phyloP scores from a whole-genome alignment of 2,797 vertebrate species.

The Aulostomus chinensis region DNA sequence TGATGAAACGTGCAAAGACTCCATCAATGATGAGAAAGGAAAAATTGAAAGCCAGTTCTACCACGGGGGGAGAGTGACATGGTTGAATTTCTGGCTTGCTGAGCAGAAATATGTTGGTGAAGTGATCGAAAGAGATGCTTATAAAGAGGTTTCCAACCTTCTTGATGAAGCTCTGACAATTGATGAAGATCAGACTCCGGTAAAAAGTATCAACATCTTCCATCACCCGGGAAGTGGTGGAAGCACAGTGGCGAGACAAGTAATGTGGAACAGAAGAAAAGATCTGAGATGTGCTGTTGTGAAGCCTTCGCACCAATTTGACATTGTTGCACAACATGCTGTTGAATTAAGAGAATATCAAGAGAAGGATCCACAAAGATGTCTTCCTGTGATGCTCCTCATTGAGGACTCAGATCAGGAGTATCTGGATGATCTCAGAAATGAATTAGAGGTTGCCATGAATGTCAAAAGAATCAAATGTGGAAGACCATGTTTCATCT shows the following conservation, averaged over 20 bases:
- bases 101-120: conserved; percentile 64
- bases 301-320: conserved; percentile 65
- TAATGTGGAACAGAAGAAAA: conserved; percentile 83
- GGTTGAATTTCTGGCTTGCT: conserved; percentile 78
- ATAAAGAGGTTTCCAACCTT: conserved; percentile 57
- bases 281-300: conserved; percentile 81
- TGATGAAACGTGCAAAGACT: conserved; percentile 65
- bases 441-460: conserved; percentile 71
- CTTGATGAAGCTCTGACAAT: conserved; percentile 54
- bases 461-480: conserved; percentile 64
- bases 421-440: conserved; percentile 78
- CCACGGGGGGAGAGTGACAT: conserved; percentile 72
- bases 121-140: conserved; percentile 77
- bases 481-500: conserved; percentile 77
- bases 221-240: conserved; percentile 89
- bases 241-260: conserved; percentile 85
- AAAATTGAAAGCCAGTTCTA: conserved; percentile 81
- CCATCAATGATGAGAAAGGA: conserved; percentile 62
- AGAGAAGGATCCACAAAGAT: conserved; percentile 75
- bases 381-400: conserved; percentile 82
- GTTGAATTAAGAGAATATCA: conserved; percentile 82
- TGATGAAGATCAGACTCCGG: conserved; percentile 47
- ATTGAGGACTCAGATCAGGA: conserved; percentile 84
- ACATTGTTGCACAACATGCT: conserved; percentile 75
- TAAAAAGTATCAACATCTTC: conserved; percentile 80